Evolutionary conservation across 1,140 invertebrate genomes (phyloP), one percentile per base, ranked within the genome.

Genomic region (Antheraea mylitta): DNA sequence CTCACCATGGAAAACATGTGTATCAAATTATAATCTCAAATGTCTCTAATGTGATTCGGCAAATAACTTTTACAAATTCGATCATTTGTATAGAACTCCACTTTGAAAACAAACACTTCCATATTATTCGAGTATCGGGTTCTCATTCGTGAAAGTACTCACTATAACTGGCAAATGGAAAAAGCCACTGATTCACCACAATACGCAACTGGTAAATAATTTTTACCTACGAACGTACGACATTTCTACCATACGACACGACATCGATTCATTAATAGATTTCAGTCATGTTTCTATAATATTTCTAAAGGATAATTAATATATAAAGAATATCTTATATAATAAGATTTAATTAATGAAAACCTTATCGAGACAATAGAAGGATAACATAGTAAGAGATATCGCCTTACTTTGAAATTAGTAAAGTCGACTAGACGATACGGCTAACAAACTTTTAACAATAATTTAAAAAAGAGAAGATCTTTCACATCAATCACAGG

Each of bases 141-240:
- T 36, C 61, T 63, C 61, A 63, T 10, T 16, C 67, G 22, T 59
- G 63, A 13, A 53, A 53, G 45, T 53, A 53, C 38, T 42, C 19
- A 48, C 38, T 60, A 38, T 58, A 70, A 65, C 48, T 62, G 37
- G 58, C 65, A 73, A 73, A 73, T 73, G 65, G 65, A 73, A 67
- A 70, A 37, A 66, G 30, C 71, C 67, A 37, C 67, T 37, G 65
- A n/a, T 58, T 13, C 16, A 58, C 58, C 53, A 65, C 64, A 48
- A 53, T 65, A 37, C 48, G 58, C 53, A 42, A 48, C 64, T 45
- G 53, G 45, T 53, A 42, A 67, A 68, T 63, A 69, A 72, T 70
- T 73, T 73, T 70, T 67, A 73, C 72, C 68, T 70, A 67, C 60
- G 66, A 18, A 62, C 30, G 38, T 42, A 18, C 7, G 7, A 22